These are phyloP conservation scores for Galerucella calmariensis DNA, from an alignment of 2,888 invertebrate species.

Conservation along the genomic window DNA sequence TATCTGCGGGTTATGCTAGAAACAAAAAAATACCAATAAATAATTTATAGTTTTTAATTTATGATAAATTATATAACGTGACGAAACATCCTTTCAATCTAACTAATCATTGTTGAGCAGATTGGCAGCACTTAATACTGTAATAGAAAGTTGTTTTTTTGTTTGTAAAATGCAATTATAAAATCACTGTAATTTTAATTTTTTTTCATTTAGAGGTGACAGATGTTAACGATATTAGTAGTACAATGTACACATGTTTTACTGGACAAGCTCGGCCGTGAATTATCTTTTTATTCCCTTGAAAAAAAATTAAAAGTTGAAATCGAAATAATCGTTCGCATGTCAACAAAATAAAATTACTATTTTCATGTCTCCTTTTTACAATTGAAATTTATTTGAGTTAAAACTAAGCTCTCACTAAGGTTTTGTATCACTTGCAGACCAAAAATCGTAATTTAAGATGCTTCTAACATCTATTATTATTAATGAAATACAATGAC, in stretches of 20 bases:
- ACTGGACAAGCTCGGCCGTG: neutral
- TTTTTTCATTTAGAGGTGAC: slow-evolving; percentile 5
- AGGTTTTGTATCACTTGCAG: no score
- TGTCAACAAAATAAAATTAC: no score
- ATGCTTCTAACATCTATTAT: no score
- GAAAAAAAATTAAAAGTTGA: neutral
- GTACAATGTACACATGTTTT: neutral
- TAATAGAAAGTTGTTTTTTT: neutral
- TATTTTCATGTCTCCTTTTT: no score
- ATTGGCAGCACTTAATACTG: neutral
- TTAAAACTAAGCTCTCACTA: no score
- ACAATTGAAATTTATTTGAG: no score
- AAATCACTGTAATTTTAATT: neutral
- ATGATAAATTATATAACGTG: neutral
- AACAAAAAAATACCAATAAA: neutral
- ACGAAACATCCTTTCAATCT: neutral
- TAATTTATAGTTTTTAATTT: slow-evolving; percentile 8
- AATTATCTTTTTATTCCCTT: neutral
- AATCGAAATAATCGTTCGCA: neutral
- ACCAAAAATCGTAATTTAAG: no score
- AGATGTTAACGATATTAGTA: neutral
- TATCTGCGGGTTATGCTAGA: neutral
- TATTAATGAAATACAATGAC: no score
- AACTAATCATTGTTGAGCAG: neutral
- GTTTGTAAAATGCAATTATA: neutral